phyloP scores from a whole-genome alignment of 2,797 vertebrate species.

The Neosilurus hyrtlii region DNA sequence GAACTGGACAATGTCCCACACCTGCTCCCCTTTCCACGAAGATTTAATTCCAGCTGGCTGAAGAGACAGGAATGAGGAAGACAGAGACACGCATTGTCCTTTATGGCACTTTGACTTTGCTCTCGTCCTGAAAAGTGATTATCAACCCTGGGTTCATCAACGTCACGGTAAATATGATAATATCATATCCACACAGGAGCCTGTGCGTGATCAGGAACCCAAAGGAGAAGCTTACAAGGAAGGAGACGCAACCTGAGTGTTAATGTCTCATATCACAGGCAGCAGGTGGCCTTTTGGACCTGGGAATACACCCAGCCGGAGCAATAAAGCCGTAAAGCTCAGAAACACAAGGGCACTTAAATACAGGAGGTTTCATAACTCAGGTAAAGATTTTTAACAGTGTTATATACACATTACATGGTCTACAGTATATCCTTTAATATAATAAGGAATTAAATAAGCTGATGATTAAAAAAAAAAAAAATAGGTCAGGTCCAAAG shows the following conservation, averaged over 20 bases:
- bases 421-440: no score
- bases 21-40: neutral
- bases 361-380: neutral
- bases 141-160: neutral
- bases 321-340: conserved; percentile 51
- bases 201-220: neutral
- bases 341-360: conserved; percentile 10
- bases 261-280: neutral
- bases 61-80: neutral
- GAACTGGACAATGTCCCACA: neutral
- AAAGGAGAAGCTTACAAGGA: neutral
- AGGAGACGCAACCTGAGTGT: neutral
- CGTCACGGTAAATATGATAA: neutral
- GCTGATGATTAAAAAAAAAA: neutral
- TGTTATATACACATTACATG: no score
- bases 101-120: conserved; percentile 76
- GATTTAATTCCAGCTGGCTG: neutral
- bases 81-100: conserved; percentile 25
- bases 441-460: neutral
- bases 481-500: neutral
- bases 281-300: conserved; percentile 50
- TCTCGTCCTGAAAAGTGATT: conserved; percentile 25
- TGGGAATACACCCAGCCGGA: conserved; percentile 2
- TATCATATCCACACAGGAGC: neutral
- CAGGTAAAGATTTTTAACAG: neutral